Evolutionary conservation across 2,113 vertebrate genomes (phyloP), one percentile per base, ranked within the genome.

Genomic region (Gymnocephalus cernua): DNA sequence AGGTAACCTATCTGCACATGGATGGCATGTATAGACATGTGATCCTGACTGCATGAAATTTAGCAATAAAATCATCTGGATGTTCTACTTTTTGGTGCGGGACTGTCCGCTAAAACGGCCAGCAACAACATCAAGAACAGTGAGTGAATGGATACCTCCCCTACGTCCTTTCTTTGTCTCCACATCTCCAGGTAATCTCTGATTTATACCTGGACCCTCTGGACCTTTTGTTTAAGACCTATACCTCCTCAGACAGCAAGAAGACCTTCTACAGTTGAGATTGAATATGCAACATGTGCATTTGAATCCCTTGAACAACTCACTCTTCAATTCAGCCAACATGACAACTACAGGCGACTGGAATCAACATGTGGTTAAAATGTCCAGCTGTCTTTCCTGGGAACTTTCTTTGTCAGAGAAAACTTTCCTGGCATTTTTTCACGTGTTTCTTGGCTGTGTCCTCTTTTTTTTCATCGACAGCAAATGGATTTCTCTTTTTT

Each of bases 401-500:
- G 27, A 69, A 29, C n/a, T 79, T 25, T 18, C n/a, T 41, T 57
- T 25, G 27, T 68, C 53, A 7, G 56, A 68, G 1, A 35, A 14
- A 48, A 38, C 4, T 2, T 50, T 29, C 19, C 4, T 48, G 11
- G 12, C 2, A 0, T 18, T 66, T 45, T 27, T 75, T 13, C 19
- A 59, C 1, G 2, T 12, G 0, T 61, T 44, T 57, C 15, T 74
- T 16, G 4, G n/a, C 14, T 44, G 11, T 45, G 35, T 45, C 44
- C 23, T 75, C n/a, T 32, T 80, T 8, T 27, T 32, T 80, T 8
- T 63, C 51, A 29, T 58, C 4, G 7, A 6, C 47, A n/a, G 35
- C 38, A 4, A 76, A 80, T 15, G 73, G 59, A 53, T 76, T 75
- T 29, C 72, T 85, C 15, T 16, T 76, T 35, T 38, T 45, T 59